Conservation (phyloP, 2,113 vertebrate genomes). For the Aptenodytes forsteri region DNA sequence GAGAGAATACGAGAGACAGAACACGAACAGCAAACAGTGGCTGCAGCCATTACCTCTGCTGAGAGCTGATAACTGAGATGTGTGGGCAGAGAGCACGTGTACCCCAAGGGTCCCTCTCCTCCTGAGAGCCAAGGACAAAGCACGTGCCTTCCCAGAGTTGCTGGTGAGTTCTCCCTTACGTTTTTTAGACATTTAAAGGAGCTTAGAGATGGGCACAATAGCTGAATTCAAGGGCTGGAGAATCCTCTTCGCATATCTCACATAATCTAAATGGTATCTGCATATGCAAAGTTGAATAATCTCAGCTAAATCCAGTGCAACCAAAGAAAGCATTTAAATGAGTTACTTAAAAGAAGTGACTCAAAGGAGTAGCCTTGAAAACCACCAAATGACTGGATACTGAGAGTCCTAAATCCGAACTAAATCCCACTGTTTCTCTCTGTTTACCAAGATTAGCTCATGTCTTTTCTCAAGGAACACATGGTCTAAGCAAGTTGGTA, state of each 20-base stretch:
- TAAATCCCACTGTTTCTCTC: constrained; percentile 28
- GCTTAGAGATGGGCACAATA: neutral
- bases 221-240: neutral
- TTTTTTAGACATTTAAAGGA: neutral
- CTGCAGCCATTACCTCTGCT: neutral
- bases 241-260: neutral
- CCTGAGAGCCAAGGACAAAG: neutral
- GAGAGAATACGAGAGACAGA: neutral
- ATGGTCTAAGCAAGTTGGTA: constrained; percentile 7
- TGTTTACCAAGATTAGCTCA: constrained; percentile 44
- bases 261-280: constrained; percentile 2
- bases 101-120: neutral
- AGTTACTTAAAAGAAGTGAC: neutral
- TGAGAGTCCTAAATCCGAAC: neutral
- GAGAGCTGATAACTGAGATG: neutral
- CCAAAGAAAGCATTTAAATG: constrained; percentile 8
- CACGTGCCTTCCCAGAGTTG: neutral
- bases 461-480: constrained; percentile 18
- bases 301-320: constrained; percentile 23
- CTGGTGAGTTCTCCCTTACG: neutral
- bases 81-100: neutral
- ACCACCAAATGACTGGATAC: neutral
- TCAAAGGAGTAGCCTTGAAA: constrained; percentile 16
- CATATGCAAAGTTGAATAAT: constrained; percentile 15
- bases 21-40: neutral